Conservation (phyloP, 2,113 vertebrate genomes). For the Lamprologus tigripictilis region DNA sequence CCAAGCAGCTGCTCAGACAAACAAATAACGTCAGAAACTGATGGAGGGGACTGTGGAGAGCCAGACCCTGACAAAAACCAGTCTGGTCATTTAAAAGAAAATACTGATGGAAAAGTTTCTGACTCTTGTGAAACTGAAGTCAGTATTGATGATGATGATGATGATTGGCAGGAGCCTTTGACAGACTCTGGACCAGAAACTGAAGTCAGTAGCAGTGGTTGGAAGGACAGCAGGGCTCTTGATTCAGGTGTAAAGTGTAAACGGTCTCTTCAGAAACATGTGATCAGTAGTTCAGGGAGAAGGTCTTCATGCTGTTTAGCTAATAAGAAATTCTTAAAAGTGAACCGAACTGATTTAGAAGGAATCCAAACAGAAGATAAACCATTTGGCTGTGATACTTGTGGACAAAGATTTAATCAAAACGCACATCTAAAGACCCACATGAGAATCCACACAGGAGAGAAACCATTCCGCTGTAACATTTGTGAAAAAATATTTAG, state of each 20-base stretch:
- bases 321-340: neutral
- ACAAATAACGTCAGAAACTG: neutral
- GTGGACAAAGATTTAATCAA: neutral
- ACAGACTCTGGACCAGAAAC: neutral
- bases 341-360: neutral
- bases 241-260: neutral
- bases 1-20: neutral
- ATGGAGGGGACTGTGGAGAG: neutral
- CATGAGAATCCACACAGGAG: neutral
- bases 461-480: neutral
- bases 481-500: neutral
- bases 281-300: neutral
- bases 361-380: neutral
- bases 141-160: neutral
- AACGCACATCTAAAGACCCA: neutral
- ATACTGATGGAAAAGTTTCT: neutral
- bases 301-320: neutral
- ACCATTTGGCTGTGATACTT: neutral
- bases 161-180: neutral
- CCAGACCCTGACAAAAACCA: neutral
- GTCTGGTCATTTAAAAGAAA: neutral
- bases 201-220: neutral
- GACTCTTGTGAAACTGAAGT: neutral
- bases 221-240: neutral
- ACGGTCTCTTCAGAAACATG: neutral